Base-by-base conservation (phyloP, 30 jellyfish, hydroid and myxozoan genomes). In the Turritopsis rubra region DNA sequence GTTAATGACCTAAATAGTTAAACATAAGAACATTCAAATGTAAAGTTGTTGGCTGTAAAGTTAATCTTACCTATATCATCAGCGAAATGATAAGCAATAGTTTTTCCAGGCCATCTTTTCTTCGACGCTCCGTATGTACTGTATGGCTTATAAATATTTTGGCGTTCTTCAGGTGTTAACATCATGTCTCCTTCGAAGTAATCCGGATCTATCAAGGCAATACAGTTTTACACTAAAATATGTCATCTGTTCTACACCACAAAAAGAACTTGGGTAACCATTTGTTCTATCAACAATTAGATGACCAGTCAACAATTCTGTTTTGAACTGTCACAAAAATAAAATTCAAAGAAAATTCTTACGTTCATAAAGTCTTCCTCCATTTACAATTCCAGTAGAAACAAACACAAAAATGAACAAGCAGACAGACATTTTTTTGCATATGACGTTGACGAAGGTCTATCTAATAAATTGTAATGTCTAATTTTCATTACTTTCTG, bases 81-180 rank as follows among this genome's bases (percentile, higher is more conserved):
- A 26, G 83, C 83, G 17, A 75, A 75, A 0, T 75, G 66, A 30
- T 75, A 75, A 26, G 9, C 66, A 26, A 75, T 9, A 9, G 83
- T 75, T 31, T 75, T 75, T 31, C 54, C 25, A 26, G 83, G 83
- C 83, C 83, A 75, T 75, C 21, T 75, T 75, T 75, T 75, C 66
- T 31, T 75, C 0, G 83, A 75, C 18, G 83, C 83, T n/a, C 83
- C 83, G 21, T 22, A 75, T n/a, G 28, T 75, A n/a, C 41, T 75
- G 30, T 68, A n/a, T 9, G 77, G 77, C 0, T 75, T 75, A 30
- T 75, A 75, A 75, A 75, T 75, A 22, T 75, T 75, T 16, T 8
- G 25, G 8, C 83, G 53, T 31, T 75, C 66, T 22, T 75, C 66
- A 9, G 83, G 83, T n/a, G 83, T 22, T 22, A 75, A 75, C 65